A percentile compares a stretch with the other conserved stretches of the same genome.
phyloP scores from a whole-genome alignment of 2,888 invertebrate genomes.

The Philereme vetulata region DNA sequence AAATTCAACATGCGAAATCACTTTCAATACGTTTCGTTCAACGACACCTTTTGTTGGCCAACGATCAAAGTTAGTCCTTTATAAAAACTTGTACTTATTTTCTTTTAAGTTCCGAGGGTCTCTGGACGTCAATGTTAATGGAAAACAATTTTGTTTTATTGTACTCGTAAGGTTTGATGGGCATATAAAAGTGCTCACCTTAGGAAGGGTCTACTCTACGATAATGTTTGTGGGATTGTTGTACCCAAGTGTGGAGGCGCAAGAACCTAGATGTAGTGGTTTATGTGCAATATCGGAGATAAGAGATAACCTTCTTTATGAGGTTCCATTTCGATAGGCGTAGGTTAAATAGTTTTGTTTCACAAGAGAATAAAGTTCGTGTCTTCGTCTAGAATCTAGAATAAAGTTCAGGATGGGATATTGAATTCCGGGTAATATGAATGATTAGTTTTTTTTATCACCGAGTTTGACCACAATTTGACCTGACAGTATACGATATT shows the following conservation, averaged over 20 bases:
- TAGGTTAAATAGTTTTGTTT: neutral
- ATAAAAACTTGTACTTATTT: slow-evolving; percentile 33
- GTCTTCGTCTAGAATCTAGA: no score
- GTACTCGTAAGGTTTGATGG: slow-evolving; percentile 79
- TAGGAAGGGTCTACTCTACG: slow-evolving; percentile 73
- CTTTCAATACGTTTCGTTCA: slow-evolving; percentile 24
- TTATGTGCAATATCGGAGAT: slow-evolving; percentile 21
- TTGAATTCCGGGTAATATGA: no score
- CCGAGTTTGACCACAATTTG: no score
- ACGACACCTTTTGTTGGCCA: slow-evolving; percentile 25
- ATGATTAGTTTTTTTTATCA: no score
- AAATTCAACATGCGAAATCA: slow-evolving; percentile 29
- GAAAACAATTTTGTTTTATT: slow-evolving; percentile 83
- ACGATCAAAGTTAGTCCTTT: slow-evolving; percentile 29
- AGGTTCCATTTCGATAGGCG: neutral
- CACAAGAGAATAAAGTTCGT: no score
- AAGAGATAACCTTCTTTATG: slow-evolving; percentile 9
- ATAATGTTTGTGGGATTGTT: slow-evolving; percentile 71
- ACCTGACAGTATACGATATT: no score
- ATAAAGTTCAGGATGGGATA: no score
- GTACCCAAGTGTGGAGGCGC: slow-evolving; percentile 67
- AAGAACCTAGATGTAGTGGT: slow-evolving; percentile 37
- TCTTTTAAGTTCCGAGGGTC: slow-evolving; percentile 37
- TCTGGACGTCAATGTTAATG: slow-evolving; percentile 69
- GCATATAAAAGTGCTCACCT: slow-evolving; percentile 79